These are phyloP conservation scores for Dendrocincla tyrannina DNA, from an alignment of 2,797 vertebrate genomes.

Conservation along the genomic window DNA sequence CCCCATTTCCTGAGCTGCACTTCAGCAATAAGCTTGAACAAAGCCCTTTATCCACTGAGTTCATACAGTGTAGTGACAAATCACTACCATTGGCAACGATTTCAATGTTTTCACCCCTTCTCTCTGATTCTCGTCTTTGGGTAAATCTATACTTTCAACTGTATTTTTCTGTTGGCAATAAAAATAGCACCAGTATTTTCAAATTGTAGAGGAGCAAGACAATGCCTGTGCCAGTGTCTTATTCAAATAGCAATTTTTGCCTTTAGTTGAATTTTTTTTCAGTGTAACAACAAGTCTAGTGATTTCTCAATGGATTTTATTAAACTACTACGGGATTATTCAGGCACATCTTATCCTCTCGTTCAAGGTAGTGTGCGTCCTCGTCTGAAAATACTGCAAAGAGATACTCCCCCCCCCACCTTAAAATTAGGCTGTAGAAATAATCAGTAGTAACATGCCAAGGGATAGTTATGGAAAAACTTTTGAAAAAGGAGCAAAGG, in stretches of 20 bases:
- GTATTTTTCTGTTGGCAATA: not conserved
- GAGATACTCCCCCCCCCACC: too few relatives aligned
- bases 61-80: not conserved
- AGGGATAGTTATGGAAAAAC: not conserved
- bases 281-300: not conserved
- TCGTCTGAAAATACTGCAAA: not conserved
- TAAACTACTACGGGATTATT: not conserved
- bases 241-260: not conserved
- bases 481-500: not conserved
- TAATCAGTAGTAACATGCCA: not conserved
- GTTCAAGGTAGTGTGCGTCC: not conserved
- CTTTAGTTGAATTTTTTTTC: not conserved
- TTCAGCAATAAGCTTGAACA: not conserved
- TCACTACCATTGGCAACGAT: not conserved
- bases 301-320: not conserved
- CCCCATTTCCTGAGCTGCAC: constrained; percentile 11
- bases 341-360: not conserved
- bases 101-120: not conserved
- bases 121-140: not conserved
- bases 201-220: not conserved
- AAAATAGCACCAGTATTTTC: not conserved
- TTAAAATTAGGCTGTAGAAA: not conserved
- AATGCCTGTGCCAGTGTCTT: not conserved
- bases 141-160: not conserved
- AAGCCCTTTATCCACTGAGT: not conserved